Base-by-base conservation (phyloP, 2,797 vertebrate genomes). In the Sarcoramphus papa region DNA sequence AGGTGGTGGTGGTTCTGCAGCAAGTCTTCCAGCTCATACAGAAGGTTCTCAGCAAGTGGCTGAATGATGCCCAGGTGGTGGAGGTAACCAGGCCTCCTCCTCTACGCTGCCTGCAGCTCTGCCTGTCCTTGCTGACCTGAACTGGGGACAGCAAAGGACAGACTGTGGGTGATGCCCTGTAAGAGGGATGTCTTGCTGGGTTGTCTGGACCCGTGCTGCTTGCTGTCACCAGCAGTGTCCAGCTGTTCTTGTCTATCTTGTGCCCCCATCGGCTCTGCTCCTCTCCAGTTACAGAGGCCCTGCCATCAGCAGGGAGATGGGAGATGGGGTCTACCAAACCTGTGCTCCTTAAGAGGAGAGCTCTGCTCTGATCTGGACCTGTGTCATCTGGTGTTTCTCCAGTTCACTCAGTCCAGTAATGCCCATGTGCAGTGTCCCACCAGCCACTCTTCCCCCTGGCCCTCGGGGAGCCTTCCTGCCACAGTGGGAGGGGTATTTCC, bases 11-110 rank as follows among this genome's bases (percentile, higher is more conserved):
- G 94, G 99, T 99, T 93, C 98, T 99, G 90, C 99, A 99, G 97
- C 99, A 99, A 96, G 99, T 99, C 92, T 99, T 99, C 97, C 99
- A 99, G 97, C 99, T 99, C 79, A 99, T 99, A 97, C 99, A 99
- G 98, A 99, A 99, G n/a, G 99, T 99, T 69, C 99, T 99, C 93
- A 99, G 99, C 98, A 99, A 99, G 97, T 99, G 99, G 99, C 97
- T 99, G 92, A 99, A 99, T 53, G 99, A 99, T 96, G 99, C 99
- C 17, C 99, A 99, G 95, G 99, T 99, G 92, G 99, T 99, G 17
- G 99, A 99, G 99, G 99, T 99, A 97, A 98, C 64, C n/a, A 22
- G n/a, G 24, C 14, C 14, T 87, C 45, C 35, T 70, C 33, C 30
- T 40, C 12, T 23, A 13, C 56, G 45, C 21, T 88, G 27, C 67